Base-by-base conservation (phyloP, 2,113 vertebrate genomes). In the Carassius auratus region DNA sequence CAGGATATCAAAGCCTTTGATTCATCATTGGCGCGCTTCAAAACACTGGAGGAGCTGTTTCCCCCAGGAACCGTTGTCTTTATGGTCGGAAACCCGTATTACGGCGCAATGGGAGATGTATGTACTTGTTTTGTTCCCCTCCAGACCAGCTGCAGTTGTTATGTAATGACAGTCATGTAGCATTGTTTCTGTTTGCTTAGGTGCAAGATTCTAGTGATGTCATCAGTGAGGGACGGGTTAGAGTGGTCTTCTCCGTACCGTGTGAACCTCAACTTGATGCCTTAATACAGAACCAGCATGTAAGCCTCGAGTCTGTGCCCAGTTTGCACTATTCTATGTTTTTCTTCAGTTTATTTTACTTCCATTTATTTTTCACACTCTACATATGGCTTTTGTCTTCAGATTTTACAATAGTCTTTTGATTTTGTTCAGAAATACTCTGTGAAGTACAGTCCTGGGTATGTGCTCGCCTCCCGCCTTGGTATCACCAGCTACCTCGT, bases 251-350 rank as follows among this genome's bases (percentile, higher is more conserved):
- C 92, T 97, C 85, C 59, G 95, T 98, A 91, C 97, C 97, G 0
- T 96, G 95, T 89, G 98, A 99, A 89, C 98, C 98, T 5, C 96
- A 97, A 89, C 95, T 99, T 76, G 97, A 99, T 82, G 83, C 92
- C 86, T 93, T 99, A 87, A 99, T 99, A 93, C 97, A 97, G 89
- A 99, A 99, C 92, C 98, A 99, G 90, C 97, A 99, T 82, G 98
- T 99, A 92, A 96, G 98, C 95, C 1, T 1, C 30, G n/a, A 15
- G 14, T 19, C 52, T 55, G 0, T 17, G 52, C 52, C 15, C 52
- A 55, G 57, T 59, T 21, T 59, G 17, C 55, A 55, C 52, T 55
- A 17, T 17, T 17, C 52, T 52, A 15, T 17, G n/a, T 64, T 66
- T 1, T 66, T n/a, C 10, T 30, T 66, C n/a, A n/a, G 19, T 59